Conservation (phyloP, 1,140 invertebrate genomes). For the Eueides isabella region DNA sequence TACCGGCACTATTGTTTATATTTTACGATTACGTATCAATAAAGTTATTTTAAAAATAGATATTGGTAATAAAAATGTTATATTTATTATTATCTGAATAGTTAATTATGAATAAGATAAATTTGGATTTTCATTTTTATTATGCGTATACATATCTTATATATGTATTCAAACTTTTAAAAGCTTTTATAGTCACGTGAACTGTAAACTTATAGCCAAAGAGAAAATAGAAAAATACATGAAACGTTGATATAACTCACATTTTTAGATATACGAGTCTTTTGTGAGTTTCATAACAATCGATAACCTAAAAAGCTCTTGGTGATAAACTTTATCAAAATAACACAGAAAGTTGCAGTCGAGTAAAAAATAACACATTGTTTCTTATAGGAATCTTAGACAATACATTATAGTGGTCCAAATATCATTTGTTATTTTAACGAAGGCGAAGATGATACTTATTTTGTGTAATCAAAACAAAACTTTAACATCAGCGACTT, state of each 20-base stretch:
- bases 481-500: conserved; percentile 15
- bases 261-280: neutral
- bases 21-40: neutral
- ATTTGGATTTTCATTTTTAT: neutral
- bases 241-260: neutral
- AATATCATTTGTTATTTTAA: neutral
- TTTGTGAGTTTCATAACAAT: neutral
- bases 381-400: neutral
- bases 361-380: neutral
- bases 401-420: neutral
- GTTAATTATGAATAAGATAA: neutral
- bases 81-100: neutral
- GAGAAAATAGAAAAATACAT: too few relatives aligned
- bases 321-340: neutral
- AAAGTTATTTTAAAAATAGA: neutral
- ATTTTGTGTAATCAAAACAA: conserved; percentile 19
- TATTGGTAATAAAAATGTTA: neutral
- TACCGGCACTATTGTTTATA: conserved; percentile 48
- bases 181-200: too few relatives aligned
- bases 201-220: too few relatives aligned
- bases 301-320: neutral
- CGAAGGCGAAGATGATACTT: neutral
- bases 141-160: too few relatives aligned
- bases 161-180: too few relatives aligned
- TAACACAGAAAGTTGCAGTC: neutral